A percentile compares a stretch with the other conserved stretches of the same genome.
These are phyloP conservation scores for Hydractinia symbiolongicarpus DNA, from an alignment of 30 jellyfish, hydroid and myxozoan genomes.

Conservation along the genomic window DNA sequence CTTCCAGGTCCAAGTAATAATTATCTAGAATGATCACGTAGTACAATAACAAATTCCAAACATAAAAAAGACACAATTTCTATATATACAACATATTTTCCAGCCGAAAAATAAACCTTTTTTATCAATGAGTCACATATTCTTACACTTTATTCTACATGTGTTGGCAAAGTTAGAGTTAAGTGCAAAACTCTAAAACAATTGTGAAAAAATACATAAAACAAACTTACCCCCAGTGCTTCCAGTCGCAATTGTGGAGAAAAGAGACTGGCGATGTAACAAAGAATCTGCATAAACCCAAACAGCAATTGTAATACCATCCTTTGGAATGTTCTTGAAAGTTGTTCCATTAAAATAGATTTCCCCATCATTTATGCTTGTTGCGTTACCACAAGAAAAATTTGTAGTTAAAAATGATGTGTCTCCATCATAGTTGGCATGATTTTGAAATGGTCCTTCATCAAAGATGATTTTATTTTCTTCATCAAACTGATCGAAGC, in stretches of 20 bases:
- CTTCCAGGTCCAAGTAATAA: conserved; percentile 74
- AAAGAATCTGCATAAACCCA: conserved; percentile 68
- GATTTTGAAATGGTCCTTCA: conserved; percentile 88
- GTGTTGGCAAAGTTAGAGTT: no score
- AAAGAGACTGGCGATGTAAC: conserved; percentile 52
- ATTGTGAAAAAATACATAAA: neutral
- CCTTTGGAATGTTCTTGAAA: conserved; percentile 61
- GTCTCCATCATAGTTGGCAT: conserved; percentile 64
- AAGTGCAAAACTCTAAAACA: neutral
- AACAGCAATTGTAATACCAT: conserved; percentile 83
- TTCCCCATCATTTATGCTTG: conserved; percentile 62
- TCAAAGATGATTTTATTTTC: conserved; percentile 60
- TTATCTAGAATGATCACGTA: conserved; percentile 30
- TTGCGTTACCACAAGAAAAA: conserved; percentile 83
- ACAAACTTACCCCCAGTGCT: conserved; percentile 6
- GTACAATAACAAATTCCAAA: neutral
- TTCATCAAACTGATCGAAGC: conserved; percentile 78
- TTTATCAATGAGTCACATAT: no score
- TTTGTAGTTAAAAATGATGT: conserved; percentile 63
- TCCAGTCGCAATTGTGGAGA: conserved; percentile 65
- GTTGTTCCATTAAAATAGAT: conserved; percentile 57
- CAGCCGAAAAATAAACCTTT: no score
- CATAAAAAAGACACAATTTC: neutral
- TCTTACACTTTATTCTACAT: no score
- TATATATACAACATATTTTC: no score